Conservation (phyloP, 2,888 invertebrate genomes). For the Chrysolina haemoptera region DNA sequence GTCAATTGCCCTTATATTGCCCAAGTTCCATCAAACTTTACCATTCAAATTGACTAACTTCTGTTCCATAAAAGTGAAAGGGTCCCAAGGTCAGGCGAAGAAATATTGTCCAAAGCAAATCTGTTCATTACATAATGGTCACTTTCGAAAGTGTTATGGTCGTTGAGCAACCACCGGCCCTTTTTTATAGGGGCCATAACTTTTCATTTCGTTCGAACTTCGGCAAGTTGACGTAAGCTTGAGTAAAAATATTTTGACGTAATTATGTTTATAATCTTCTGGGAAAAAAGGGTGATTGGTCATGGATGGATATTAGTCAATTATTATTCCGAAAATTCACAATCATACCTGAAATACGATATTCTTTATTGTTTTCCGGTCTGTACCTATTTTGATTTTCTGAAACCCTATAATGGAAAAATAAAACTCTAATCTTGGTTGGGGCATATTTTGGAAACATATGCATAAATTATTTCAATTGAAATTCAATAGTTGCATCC, state of each 20-base stretch:
- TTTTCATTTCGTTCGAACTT: conserved; percentile 33
- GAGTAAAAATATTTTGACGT: conserved; percentile 29
- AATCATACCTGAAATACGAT: background rate
- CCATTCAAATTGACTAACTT: background rate
- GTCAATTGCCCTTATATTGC: conserved; percentile 17
- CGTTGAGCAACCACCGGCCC: conserved; percentile 34
- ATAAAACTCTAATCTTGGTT: background rate
- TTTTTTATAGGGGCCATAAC: conserved; percentile 39
- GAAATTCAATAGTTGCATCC: too few relatives aligned
- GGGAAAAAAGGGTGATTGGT: background rate
- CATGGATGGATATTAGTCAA: background rate
- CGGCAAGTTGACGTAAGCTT: conserved; percentile 27
- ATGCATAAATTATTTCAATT: too few relatives aligned
- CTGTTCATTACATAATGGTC: conserved; percentile 18
- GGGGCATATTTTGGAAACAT: too few relatives aligned
- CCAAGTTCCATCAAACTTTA: conserved; percentile 1
- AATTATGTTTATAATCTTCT: conserved; percentile 1
- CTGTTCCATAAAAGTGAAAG: conserved; percentile 24
- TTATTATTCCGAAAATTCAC: background rate
- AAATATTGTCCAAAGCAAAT: conserved; percentile 13
- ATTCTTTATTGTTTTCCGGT: background rate
- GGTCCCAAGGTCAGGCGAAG: conserved; percentile 17
- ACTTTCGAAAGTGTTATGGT: conserved; percentile 28
- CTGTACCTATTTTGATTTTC: too few relatives aligned
- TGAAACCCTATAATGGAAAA: background rate